A percentile compares a stretch with the other conserved stretches of the same genome.
phyloP scores from a whole-genome alignment of 2,113 vertebrate species.

The Labeo rohita region DNA sequence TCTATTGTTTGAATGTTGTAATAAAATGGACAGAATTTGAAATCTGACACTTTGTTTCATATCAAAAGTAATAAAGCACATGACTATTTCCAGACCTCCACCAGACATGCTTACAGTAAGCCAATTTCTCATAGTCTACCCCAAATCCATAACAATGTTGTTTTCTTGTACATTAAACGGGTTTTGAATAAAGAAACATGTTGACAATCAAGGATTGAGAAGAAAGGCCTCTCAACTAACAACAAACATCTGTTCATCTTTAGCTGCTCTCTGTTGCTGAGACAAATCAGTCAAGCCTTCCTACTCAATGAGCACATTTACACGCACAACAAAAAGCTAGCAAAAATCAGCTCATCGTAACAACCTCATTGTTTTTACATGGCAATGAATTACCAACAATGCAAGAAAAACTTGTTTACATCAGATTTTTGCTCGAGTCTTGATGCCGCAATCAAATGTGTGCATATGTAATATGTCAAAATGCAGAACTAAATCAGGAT shows the following conservation, averaged over 20 bases:
- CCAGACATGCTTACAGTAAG: constrained; percentile 7
- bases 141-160: neutral
- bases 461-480: neutral
- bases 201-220: neutral
- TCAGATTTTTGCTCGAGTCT: neutral
- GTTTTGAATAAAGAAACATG: constrained; percentile 12
- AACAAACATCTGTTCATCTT: constrained; percentile 28
- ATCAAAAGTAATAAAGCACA: too few relatives aligned
- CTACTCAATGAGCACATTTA: neutral
- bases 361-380: neutral
- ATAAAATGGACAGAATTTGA: too few relatives aligned
- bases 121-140: neutral
- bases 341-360: neutral
- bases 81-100: neutral
- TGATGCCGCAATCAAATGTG: neutral
- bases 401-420: neutral
- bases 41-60: too few relatives aligned
- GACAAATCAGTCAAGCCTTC: neutral
- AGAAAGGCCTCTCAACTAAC: constrained; percentile 4
- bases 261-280: neutral
- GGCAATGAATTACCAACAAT: neutral
- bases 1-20: too few relatives aligned
- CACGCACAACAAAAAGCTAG: neutral
- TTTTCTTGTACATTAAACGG: constrained; percentile 26
- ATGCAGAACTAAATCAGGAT: neutral